A percentile compares a stretch with the other conserved stretches of the same genome.
phyloP scores from a whole-genome alignment of 1,140 invertebrate genomes.

The Trissolcus basalis region DNA sequence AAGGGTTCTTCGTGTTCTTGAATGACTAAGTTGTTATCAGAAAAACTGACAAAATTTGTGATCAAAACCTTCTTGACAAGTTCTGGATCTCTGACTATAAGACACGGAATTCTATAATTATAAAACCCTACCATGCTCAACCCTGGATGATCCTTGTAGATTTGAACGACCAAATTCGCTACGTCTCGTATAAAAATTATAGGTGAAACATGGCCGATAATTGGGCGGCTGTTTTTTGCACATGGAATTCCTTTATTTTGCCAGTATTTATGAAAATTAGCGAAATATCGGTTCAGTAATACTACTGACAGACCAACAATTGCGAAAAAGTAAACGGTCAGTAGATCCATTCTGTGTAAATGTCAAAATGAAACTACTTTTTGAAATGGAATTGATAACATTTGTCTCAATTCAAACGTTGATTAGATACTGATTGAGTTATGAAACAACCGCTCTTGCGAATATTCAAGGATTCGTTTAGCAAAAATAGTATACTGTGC shows the following conservation, averaged over 20 bases:
- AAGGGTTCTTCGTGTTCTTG: constrained; percentile 51
- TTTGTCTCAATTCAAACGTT: too few relatives aligned
- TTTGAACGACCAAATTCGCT: constrained; percentile 7
- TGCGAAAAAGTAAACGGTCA: neutral
- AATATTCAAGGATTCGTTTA: too few relatives aligned
- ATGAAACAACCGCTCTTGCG: too few relatives aligned
- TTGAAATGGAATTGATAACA: too few relatives aligned
- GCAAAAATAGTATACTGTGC: too few relatives aligned
- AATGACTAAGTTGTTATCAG: constrained; percentile 35
- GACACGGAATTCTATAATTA: constrained; percentile 54
- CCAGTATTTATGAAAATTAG: constrained; percentile 4
- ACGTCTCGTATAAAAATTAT: constrained; percentile 11
- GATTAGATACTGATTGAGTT: too few relatives aligned
- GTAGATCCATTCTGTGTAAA: neutral
- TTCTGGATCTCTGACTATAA: constrained; percentile 67
- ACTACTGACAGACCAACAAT: neutral
- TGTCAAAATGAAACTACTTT: too few relatives aligned
- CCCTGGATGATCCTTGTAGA: constrained; percentile 42
- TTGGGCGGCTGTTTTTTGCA: neutral
- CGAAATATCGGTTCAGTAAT: neutral
- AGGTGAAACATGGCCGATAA: constrained; percentile 9
- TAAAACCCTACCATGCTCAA: constrained; percentile 66
- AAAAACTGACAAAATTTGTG: constrained; percentile 64
- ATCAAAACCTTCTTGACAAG: constrained; percentile 66
- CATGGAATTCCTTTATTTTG: constrained; percentile 8